These are phyloP conservation scores for Prenolepis imparis DNA, from an alignment of 2,888 invertebrate genomes.

Conservation along the genomic window DNA sequence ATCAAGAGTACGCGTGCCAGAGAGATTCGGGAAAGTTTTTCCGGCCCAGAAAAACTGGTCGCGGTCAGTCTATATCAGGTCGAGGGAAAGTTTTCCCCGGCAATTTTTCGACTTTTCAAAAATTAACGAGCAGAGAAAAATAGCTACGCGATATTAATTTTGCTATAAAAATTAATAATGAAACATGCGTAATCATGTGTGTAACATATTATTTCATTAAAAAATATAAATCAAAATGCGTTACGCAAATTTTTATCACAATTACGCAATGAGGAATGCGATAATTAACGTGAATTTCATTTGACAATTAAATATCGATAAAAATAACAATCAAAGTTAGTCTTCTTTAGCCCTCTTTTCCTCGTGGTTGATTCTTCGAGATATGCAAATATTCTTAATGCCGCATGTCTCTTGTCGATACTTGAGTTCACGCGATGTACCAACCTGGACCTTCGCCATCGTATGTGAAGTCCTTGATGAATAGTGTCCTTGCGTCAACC, in stretches of 20 bases:
- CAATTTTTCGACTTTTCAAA: slow-evolving; percentile 15
- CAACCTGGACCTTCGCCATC: slow-evolving; percentile 97
- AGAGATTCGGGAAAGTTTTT: slow-evolving; percentile 65
- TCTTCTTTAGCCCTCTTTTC: neutral
- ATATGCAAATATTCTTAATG: neutral
- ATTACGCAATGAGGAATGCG: neutral
- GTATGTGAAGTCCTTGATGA: slow-evolving; percentile 95
- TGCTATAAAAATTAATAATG: neutral
- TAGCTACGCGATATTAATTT: neutral
- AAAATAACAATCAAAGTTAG: neutral
- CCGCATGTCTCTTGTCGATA: neutral
- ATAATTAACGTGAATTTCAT: neutral
- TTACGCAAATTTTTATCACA: neutral
- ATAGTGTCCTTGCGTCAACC: slow-evolving; percentile 95
- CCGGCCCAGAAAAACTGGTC: slow-evolving; percentile 55
- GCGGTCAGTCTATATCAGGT: slow-evolving; percentile 43
- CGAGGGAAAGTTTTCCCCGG: slow-evolving; percentile 57
- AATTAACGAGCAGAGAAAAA: neutral
- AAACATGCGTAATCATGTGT: neutral
- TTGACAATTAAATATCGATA: neutral
- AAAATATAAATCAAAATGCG: neutral
- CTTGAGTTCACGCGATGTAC: slow-evolving; percentile 6
- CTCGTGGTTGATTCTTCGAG: neutral
- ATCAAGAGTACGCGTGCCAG: slow-evolving; percentile 24
- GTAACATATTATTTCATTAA: neutral